A percentile compares a stretch with the other conserved stretches of the same genome.
Conservation (phyloP, 2,888 invertebrate species). For the Crematogaster levior region DNA sequence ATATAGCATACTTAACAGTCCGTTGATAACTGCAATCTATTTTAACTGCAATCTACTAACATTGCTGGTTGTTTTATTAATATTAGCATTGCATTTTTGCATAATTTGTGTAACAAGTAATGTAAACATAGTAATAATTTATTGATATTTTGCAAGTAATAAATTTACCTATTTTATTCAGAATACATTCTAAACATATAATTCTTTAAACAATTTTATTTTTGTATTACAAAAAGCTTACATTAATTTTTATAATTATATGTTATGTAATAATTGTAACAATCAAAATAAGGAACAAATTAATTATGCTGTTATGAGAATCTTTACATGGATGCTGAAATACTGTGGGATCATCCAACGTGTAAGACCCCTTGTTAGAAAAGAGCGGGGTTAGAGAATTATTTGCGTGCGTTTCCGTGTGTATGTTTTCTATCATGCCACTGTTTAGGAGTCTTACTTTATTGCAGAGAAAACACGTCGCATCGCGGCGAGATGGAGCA, state of each 20-base stretch:
- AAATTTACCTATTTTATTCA: background rate
- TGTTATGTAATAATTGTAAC: background rate
- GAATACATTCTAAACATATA: background rate
- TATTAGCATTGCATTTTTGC: background rate
- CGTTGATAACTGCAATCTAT: background rate
- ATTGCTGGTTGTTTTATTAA: background rate
- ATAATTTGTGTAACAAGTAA: background rate
- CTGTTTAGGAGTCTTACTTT: constrained; percentile 60
- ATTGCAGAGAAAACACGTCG: constrained; percentile 59
- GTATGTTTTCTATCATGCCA: constrained; percentile 43
- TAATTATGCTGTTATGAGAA: background rate
- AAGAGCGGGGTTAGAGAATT: background rate
- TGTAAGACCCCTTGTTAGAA: background rate
- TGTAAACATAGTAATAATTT: constrained; percentile 2
- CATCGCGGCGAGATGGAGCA: constrained; percentile 42
- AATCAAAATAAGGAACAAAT: too few relatives aligned
- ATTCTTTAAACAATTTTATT: background rate
- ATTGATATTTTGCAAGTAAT: background rate
- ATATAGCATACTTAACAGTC: too few relatives aligned
- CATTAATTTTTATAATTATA: background rate
- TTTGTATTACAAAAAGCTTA: background rate
- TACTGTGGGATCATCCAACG: background rate
- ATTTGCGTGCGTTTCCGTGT: background rate
- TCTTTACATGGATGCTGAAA: background rate
- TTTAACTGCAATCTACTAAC: too few relatives aligned